Base-by-base conservation (phyloP, 1,140 invertebrate species). In the Bombus superbus region DNA sequence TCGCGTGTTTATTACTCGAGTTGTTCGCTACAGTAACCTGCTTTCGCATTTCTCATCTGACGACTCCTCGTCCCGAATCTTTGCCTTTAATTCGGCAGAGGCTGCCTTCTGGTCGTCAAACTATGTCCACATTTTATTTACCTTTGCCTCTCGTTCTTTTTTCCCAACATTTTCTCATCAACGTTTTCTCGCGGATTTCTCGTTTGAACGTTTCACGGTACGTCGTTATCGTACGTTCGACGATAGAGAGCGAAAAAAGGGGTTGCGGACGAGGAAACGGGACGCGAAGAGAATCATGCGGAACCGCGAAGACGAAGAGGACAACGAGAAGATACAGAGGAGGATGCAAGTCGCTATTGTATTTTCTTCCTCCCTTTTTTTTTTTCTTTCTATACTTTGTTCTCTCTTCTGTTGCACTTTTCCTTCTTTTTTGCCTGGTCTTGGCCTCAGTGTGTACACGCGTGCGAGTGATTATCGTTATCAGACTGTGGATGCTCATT, bases 31-130 rank as follows among this genome's bases (percentile, higher is more conserved):
- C n/a, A 75, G 53, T 59, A 40, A 76, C 9, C 53, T 59, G 32
- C 35, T 68, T 35, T n/a, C 8, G 6, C 15, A 76, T 38, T 76
- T 22, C 22, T 28, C n/a, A 38, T 18, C 5, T 3, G 75, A 22
- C 75, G 35, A 35, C 57, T 57, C 38, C 25, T 11, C 47, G 38
- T 75, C 10, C 47, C 13, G 35, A 57, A 18, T 68, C 38, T 42
- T 64, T 64, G 8, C 82, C 88, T 87, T 73, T 71, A 78, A 83
- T 44, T 86, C 22, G 66, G 59, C 74, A 90, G 90, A 93, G 90
- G 22, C 88, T 90, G 88, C 64, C 88, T 82, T 44, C 82, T 59
- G 82, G 76, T 88, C 85, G 79, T 82, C 79, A 88, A 85, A 89
- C 83, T 68, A 74, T 64, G 82, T 83, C 71, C 59, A 13, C 66